Evolutionary conservation across 2,888 invertebrate genomes (phyloP), one percentile per base, ranked within the genome.

Genomic region (Tiliacea citrago): DNA sequence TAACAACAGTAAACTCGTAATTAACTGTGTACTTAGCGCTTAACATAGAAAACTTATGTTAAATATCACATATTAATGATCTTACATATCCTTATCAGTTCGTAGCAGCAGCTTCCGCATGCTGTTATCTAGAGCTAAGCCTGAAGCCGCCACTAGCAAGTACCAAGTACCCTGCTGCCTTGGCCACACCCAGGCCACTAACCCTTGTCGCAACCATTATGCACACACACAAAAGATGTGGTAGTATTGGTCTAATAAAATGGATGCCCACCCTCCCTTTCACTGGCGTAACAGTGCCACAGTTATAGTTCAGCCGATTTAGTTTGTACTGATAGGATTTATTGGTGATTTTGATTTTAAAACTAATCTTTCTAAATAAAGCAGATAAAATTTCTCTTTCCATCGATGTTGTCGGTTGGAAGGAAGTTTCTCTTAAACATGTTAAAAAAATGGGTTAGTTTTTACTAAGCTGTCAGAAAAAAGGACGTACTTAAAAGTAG

Each of bases 251-350:
- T 94, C 93, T 91, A 92, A 90, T 93, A 91, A 92, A 94, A 94
- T 93, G 94, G 94, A 95, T 95, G 93, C 93, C 91, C 91, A 95
- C 95, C 95, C 95, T 94, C 93, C 95, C 96, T 96, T 96, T 96
- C 96, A 95, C 96, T 95, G 90, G 90, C 91, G 92, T 90, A 93
- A 93, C 89, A 88, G 92, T 88, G 92, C 92, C 92, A 84, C 86
- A 93, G 88, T 92, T 91, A 94, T 93, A 94, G 93, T 91, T 86
- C 80, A 86, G 84, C 66, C 81, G 85, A 86, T 87, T 90, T 80
- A 86, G 72, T 61, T 53, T 57, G 63, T 84, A 84, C 72, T 65
- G 60, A 75, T 82, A 72, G 2, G 18, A 39, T 81, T 84, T 71
- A 80, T 68, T 24, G 10, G 1, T 16, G 8, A 47, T 68, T 66